phyloP scores from a whole-genome alignment of 2,888 invertebrate genomes.

The Spisula subtruncata region DNA sequence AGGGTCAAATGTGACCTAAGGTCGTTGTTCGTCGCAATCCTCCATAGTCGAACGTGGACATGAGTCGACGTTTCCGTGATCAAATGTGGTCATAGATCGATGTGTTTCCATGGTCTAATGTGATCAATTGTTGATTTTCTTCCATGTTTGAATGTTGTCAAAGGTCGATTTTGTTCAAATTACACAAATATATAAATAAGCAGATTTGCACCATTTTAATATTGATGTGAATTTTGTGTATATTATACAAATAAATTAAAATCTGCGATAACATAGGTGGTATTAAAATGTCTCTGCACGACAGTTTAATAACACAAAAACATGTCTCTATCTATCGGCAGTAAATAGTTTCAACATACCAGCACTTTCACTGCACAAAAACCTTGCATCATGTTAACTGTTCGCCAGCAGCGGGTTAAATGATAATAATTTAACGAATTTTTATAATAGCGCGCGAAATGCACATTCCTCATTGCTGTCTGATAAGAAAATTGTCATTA shows the following conservation, averaged over 20 bases:
- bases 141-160: too few relatives aligned
- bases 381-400: background rate
- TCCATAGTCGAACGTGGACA: too few relatives aligned
- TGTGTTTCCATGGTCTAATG: too few relatives aligned
- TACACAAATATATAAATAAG: too few relatives aligned
- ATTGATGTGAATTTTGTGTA: background rate
- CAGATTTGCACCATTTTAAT: background rate
- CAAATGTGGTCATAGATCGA: too few relatives aligned
- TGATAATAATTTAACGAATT: background rate
- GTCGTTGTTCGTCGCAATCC: too few relatives aligned
- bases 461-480: background rate
- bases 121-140: too few relatives aligned
- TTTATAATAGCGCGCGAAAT: background rate
- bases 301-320: background rate
- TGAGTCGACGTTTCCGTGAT: too few relatives aligned
- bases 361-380: background rate
- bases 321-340: background rate
- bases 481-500: background rate
- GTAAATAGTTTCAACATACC: slow-evolving; percentile 5
- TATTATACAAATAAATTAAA: background rate
- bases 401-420: slow-evolving; percentile 7
- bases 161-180: too few relatives aligned
- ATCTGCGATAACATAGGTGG: background rate
- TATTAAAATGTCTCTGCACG: background rate
- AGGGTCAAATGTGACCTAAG: too few relatives aligned